These are phyloP conservation scores for Larimichthys crocea DNA, from an alignment of 2,113 vertebrate species.

Conservation along the genomic window DNA sequence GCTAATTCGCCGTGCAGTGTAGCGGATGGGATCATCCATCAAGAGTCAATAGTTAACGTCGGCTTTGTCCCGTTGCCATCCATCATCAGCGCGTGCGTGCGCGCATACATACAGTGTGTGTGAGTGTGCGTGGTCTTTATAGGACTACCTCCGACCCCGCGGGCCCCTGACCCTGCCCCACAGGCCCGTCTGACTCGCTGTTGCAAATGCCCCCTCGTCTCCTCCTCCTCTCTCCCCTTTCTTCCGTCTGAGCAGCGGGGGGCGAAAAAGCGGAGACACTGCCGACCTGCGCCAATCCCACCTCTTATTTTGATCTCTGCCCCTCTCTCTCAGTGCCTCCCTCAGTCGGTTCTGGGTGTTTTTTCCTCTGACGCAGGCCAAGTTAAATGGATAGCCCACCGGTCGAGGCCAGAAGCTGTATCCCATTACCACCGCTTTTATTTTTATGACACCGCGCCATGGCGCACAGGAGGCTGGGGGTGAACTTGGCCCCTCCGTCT, in stretches of 20 bases:
- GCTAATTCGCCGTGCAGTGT: conserved; percentile 73
- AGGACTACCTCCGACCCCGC: conserved; percentile 65
- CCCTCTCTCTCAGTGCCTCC: conserved; percentile 9
- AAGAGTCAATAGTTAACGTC: conserved; percentile 87
- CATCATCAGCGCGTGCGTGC: conserved; percentile 75
- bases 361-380: conserved; percentile 55
- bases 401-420: conserved; percentile 69
- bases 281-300: conserved; percentile 44
- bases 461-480: conserved; percentile 41
- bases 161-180: conserved; percentile 71
- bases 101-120: conserved; percentile 1
- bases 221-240: conserved; percentile 57
- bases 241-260: conserved; percentile 74
- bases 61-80: conserved; percentile 81
- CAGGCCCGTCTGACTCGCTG: conserved; percentile 52
- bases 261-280: conserved; percentile 25
- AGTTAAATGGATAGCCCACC: conserved; percentile 65
- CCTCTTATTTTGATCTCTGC: conserved; percentile 55
- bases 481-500: conserved; percentile 62
- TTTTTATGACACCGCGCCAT: conserved; percentile 74
- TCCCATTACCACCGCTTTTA: conserved; percentile 78
- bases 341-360: background rate
- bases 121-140: conserved; percentile 53
- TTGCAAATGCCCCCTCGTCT: conserved; percentile 45
- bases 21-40: conserved; percentile 84